Evolutionary conservation across 30 jellyfish, hydroid and myxozoan genomes (phyloP), one percentile per base, ranked within the genome.

Genomic region (Phacellophora camtschatica): DNA sequence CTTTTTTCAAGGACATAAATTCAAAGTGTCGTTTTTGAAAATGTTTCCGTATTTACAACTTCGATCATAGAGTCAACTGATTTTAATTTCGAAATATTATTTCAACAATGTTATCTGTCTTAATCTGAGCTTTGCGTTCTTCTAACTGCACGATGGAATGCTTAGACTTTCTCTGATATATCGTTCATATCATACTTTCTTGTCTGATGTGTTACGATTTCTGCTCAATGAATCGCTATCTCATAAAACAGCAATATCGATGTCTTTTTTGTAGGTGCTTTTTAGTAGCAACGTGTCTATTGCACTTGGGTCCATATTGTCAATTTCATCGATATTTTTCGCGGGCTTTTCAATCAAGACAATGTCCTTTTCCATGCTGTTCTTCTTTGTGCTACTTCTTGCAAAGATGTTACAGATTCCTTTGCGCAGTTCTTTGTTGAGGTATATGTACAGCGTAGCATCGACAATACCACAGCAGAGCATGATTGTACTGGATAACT

Each of bases 401-500:
- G 62, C 19, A 12, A 80, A 4, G 28, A 12, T 66, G 20, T 31
- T 55, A 22, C 65, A 43, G 84, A 64, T 58, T 3, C 55, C 82
- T n/a, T 64, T 43, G 1, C 91, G 84, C 1, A 80, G 78, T 24
- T 19, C 25, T 42, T 34, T 27, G 77, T 80, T 56, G 77, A 66
- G 65, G 84, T 80, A 80, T n/a, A 65, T 51, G 64, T 80, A 80
- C 56, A 80, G 42, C 35, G 91, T 28, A 31, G 91, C 91, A 32
- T 80, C 91, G 43, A 66, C 77, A 1, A 80, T 70, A 1, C 91
- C 91, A 39, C 83, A 48, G 70, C 91, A 80, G 23, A 80, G 71
- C 91, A 80, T 80, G 2, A 80, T 59, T 31, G 91, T 80, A 77
- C 91, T 67, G 16, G 91, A 56, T 59, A 80, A n/a, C 77, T 80